These are phyloP conservation scores for Choristoneura fumiferana DNA, from an alignment of 1,140 invertebrate genomes.

Conservation along the genomic window DNA sequence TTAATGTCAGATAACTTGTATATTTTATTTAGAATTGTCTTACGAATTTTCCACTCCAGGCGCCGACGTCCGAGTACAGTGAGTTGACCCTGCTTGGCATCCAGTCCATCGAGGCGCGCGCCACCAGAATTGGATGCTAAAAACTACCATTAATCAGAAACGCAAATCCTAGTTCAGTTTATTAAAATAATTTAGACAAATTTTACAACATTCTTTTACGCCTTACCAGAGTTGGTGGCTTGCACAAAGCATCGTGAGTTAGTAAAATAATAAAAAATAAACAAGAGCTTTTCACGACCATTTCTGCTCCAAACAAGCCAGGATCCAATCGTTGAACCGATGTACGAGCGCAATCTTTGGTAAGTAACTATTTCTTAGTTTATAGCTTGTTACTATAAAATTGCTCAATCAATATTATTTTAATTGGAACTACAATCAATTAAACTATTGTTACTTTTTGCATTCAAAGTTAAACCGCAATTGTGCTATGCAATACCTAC, in stretches of 20 bases:
- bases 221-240: slow-evolving; percentile 37
- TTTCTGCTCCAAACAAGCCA: slow-evolving; percentile 9
- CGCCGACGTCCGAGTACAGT: slow-evolving; percentile 68
- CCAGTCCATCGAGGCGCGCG: slow-evolving; percentile 66
- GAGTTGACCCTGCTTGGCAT: slow-evolving; percentile 72
- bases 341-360: neutral
- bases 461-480: too few relatives aligned
- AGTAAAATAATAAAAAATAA: neutral
- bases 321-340: neutral
- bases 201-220: too few relatives aligned
- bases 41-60: slow-evolving; percentile 74
- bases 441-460: too few relatives aligned
- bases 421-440: too few relatives aligned
- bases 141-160: slow-evolving; percentile 24
- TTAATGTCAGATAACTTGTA: too few relatives aligned
- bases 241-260: slow-evolving; percentile 4
- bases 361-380: too few relatives aligned
- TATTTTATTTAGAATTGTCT: too few relatives aligned
- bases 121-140: slow-evolving; percentile 63
- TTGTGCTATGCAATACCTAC: too few relatives aligned
- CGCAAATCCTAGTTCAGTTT: too few relatives aligned
- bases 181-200: too few relatives aligned
- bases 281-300: neutral
- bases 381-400: too few relatives aligned
- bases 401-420: too few relatives aligned